Conservation (phyloP, 2,113 vertebrate genomes). For the Dasyornis broadbenti region DNA sequence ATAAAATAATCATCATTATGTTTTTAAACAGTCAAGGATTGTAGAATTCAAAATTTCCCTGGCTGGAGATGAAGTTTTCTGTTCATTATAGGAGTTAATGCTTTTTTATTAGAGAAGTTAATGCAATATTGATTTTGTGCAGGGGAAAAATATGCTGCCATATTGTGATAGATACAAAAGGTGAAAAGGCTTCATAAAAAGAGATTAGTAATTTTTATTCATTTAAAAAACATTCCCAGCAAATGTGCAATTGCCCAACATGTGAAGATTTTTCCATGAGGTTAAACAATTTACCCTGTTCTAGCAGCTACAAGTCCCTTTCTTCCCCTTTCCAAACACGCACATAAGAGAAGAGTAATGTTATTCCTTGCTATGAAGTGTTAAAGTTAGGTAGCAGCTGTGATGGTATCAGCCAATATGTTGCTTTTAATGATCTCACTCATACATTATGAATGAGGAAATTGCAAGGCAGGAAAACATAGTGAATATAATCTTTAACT, state of each 20-base stretch:
- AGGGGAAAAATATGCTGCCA: background rate
- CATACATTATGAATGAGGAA: constrained; percentile 64
- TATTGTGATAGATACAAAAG: background rate
- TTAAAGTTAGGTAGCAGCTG: constrained; percentile 52
- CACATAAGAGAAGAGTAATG: constrained; percentile 21
- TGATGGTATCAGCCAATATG: constrained; percentile 60
- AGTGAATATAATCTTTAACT: constrained; percentile 29
- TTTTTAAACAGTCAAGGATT: constrained; percentile 24
- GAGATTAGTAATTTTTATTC: background rate
- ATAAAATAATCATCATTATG: constrained; percentile 20
- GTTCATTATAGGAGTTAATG: constrained; percentile 11
- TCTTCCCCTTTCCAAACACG: background rate
- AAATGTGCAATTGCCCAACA: constrained; percentile 4
- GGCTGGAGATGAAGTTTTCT: constrained; percentile 34
- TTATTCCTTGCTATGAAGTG: constrained; percentile 43
- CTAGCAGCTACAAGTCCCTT: background rate
- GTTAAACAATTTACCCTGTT: constrained; percentile 21
- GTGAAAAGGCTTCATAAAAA: background rate
- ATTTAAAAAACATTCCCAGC: background rate
- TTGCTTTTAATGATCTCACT: constrained; percentile 67
- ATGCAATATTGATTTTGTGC: constrained; percentile 42
- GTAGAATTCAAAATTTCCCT: constrained; percentile 25
- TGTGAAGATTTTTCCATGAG: background rate
- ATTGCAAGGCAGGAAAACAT: constrained; percentile 26
- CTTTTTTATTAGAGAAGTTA: constrained; percentile 34